phyloP scores from a whole-genome alignment of 1,140 invertebrate species.

The Lysiphlebus fabarum region DNA sequence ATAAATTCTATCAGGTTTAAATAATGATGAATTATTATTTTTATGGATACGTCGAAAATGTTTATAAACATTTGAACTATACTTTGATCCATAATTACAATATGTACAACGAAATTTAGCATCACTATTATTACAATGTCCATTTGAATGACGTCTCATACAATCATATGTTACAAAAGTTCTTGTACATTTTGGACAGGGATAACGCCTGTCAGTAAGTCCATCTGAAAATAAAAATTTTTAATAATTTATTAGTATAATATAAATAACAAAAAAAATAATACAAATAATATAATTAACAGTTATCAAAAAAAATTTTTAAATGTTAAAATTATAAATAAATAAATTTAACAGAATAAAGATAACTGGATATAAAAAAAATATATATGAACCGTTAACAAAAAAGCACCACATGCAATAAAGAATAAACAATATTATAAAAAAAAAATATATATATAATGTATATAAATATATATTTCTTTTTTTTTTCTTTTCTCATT shows the following conservation, averaged over 20 bases:
- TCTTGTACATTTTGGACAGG: conserved; percentile 30
- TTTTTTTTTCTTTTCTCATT: neutral
- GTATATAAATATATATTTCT: too few species aligned
- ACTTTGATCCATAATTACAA: conserved; percentile 52
- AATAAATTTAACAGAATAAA: neutral
- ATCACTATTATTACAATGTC: conserved; percentile 30
- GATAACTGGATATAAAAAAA: neutral
- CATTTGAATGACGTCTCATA: conserved; percentile 30
- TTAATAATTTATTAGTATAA: neutral
- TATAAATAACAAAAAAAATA: too few species aligned
- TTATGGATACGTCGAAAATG: conserved; percentile 43
- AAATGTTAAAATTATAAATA: too few species aligned
- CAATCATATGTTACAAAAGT: conserved; percentile 29
- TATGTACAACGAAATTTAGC: conserved; percentile 53
- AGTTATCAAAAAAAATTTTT: too few species aligned
- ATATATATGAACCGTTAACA: conserved; percentile 4
- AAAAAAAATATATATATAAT: conserved; percentile 4
- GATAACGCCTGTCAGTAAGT: conserved; percentile 27
- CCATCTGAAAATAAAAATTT: conserved; percentile 32
- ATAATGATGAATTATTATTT: conserved; percentile 30
- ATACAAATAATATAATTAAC: too few species aligned
- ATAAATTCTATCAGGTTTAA: conserved; percentile 32
- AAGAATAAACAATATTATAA: neutral
- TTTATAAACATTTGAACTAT: conserved; percentile 47
- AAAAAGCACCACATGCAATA: conserved; percentile 26